Conservation (phyloP, 2,888 invertebrate species). For the Timema podura region DNA sequence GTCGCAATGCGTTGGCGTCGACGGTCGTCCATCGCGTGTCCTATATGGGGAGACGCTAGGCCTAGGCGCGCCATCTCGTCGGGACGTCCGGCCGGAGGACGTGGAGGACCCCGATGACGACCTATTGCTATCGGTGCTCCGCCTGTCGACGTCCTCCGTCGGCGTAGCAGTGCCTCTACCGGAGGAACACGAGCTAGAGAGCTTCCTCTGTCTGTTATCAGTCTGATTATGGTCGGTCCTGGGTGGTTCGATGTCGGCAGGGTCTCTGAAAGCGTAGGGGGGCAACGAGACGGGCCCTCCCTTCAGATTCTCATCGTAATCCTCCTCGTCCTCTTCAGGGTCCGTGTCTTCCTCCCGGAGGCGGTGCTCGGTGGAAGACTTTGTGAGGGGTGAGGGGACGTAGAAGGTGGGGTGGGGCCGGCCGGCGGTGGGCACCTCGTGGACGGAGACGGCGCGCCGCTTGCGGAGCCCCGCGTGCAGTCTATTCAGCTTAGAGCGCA, state of each 20-base stretch:
- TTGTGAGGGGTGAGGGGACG: constrained; percentile 57
- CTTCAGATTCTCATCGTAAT: constrained; percentile 14
- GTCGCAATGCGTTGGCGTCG: constrained; percentile 16
- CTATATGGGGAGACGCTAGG: no score
- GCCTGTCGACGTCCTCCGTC: constrained; percentile 31
- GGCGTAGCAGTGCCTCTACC: constrained; percentile 30
- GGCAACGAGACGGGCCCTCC: constrained; percentile 48
- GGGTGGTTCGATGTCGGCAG: constrained; percentile 43
- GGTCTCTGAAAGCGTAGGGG: constrained; percentile 44
- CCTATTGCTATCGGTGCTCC: constrained; percentile 32
- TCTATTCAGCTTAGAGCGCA: constrained; percentile 67
- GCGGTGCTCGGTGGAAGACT: constrained; percentile 15
- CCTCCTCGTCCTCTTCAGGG: constrained; percentile 25
- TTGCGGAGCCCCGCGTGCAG: constrained; percentile 65
- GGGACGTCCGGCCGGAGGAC: neutral
- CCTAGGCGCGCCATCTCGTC: no score
- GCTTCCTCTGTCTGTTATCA: constrained; percentile 33
- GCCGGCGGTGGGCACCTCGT: constrained; percentile 51
- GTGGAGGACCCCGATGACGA: constrained; percentile 23
- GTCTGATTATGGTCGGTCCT: constrained; percentile 16
- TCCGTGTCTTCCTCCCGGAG: constrained; percentile 18
- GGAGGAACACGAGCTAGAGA: constrained; percentile 29
- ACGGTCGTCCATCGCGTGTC: neutral
- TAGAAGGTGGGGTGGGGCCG: constrained; percentile 50
- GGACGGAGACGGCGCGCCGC: constrained; percentile 63